phyloP scores from a whole-genome alignment of 2,888 invertebrate genomes.

The Trimorus sp. region DNA sequence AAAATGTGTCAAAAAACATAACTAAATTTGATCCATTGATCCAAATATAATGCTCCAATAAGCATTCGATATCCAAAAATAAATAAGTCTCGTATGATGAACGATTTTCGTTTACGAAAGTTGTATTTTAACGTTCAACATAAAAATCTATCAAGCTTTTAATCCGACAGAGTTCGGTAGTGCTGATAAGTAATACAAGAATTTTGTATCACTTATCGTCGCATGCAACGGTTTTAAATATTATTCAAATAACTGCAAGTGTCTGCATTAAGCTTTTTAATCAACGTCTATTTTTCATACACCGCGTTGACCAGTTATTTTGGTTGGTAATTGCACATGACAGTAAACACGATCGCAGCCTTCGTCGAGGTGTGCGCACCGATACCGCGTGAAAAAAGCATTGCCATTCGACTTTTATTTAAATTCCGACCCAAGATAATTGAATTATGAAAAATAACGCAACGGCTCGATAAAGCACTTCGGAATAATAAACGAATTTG shows the following conservation, averaged over 20 bases:
- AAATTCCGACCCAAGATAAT: constrained; percentile 21
- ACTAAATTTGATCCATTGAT: too few species aligned
- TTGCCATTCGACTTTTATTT: constrained; percentile 25
- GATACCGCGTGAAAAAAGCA: background rate
- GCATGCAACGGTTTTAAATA: constrained; percentile 15
- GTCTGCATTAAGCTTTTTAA: constrained; percentile 33
- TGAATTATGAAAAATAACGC: constrained; percentile 41
- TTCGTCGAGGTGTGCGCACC: constrained; percentile 16
- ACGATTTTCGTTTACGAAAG: too few species aligned
- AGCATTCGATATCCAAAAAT: too few species aligned
- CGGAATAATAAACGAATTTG: constrained; percentile 14
- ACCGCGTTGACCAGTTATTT: constrained; percentile 26
- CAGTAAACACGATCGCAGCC: constrained; percentile 43
- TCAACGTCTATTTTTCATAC: constrained; percentile 37
- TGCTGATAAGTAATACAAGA: constrained; percentile 14
- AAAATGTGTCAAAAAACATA: too few species aligned
- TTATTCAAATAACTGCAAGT: constrained; percentile 38
- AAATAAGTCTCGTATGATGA: too few species aligned
- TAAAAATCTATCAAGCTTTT: background rate
- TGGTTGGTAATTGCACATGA: constrained; percentile 42
- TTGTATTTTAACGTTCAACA: too few species aligned
- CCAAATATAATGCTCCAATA: too few species aligned
- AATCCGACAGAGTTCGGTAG: constrained; percentile 25
- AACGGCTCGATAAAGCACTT: background rate
- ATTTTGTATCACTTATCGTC: too few species aligned